Conservation (phyloP, 1,140 invertebrate genomes). For the Drosophila athabasca region DNA sequence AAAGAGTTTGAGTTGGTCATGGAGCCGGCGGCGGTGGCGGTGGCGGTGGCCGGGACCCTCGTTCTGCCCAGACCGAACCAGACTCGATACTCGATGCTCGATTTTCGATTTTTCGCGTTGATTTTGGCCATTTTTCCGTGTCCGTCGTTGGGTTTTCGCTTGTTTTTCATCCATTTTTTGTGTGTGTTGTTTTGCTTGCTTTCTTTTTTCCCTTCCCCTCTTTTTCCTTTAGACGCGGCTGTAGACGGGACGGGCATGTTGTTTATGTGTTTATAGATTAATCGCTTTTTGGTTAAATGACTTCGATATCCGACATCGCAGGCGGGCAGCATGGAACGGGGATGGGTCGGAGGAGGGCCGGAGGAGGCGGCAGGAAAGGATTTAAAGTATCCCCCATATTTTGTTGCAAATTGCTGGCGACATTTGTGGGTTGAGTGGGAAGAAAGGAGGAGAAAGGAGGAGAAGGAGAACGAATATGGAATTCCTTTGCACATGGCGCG, state of each 20-base stretch:
- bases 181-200: conserved; percentile 5
- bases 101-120: conserved; percentile 77
- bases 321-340: conserved; percentile 12
- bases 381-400: conserved; percentile 31
- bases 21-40: conserved; percentile 5
- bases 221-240: neutral
- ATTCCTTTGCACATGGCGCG: conserved; percentile 6
- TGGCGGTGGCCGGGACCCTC: too few species aligned
- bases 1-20: conserved; percentile 5
- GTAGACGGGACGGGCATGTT: conserved; percentile 59
- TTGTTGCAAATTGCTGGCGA: conserved; percentile 54
- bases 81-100: conserved; percentile 51
- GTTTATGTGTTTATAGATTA: conserved; percentile 83
- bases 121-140: conserved; percentile 80
- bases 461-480: neutral
- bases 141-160: conserved; percentile 33
- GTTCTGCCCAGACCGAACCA: conserved; percentile 2
- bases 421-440: neutral
- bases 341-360: neutral
- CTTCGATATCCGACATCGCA: conserved; percentile 59
- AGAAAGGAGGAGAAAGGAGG: too few species aligned
- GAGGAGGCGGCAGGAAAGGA: too few species aligned
- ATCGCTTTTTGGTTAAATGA: conserved; percentile 82
- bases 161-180: conserved; percentile 29
- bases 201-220: neutral